Base-by-base conservation (phyloP, 2,888 invertebrate species). In the Achlya flavicornis region DNA sequence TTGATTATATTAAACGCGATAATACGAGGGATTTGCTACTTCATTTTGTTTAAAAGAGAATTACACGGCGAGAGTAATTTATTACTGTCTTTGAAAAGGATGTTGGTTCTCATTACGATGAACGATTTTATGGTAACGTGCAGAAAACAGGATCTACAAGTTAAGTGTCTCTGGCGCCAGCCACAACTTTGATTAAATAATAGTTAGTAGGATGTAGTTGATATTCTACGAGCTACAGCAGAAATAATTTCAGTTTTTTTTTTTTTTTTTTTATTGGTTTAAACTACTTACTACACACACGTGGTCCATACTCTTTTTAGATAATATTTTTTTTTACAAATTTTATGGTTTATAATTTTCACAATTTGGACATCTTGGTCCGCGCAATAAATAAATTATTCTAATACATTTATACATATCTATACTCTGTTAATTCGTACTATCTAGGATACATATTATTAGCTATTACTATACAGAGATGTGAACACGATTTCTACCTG, bases 21-120 rank as follows among this genome's bases (percentile, higher is more conserved):
- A 76, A 78, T 75, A 70, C 68, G 61, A 66, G 63, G 69, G 72
- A 78, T 79, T 72, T 75, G 68, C 71, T 53, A 53, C 48, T 41
- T 12, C 41, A 41, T 41, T 41, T 46, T 46, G n/a, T 46, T 1
- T 48, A 5, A 48, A n/a, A 6, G 4, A 16, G 43, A 46, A 16
- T 14, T 43, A 5, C 14, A 43, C 43, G 43, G 4, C 14, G 14
- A 14, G 14, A n/a, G n/a, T 48, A n/a, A 53, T 19, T 53, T 19
- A 19, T 19, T 19, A 53, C 53, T 19, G 53, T 10, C 10, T 53
- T 53, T 53, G 16, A 53, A 53, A 19, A 19, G 19, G 19, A 53
- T 53, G 53, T 53, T 8, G 53, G 16, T 48, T 16, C 48, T 19
- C 19, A 53, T 53, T 53, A 19, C 19, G 53, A 53, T 53, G 19